Percentiles rank a stretch among this genome's conserved stretches.
Conservation (phyloP, 1,140 invertebrate species). For the Diabrotica undecimpunctata region DNA sequence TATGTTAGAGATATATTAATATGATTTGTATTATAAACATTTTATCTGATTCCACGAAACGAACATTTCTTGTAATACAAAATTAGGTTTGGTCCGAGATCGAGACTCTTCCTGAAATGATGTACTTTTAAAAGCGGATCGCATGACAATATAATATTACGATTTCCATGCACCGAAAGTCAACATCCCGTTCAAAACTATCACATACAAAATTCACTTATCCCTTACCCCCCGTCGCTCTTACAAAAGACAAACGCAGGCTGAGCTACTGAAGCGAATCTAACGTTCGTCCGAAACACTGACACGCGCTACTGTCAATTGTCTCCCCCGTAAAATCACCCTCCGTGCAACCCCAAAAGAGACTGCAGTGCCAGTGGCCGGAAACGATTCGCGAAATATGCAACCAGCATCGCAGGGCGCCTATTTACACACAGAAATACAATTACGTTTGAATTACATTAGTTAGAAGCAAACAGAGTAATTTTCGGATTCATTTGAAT, state of each 20-base stretch:
- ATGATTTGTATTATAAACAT: too few species aligned
- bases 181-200: neutral
- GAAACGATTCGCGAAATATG: slow-evolving; percentile 9
- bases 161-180: neutral
- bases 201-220: slow-evolving; percentile 12
- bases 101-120: too few species aligned
- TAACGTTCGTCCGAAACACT: slow-evolving; percentile 17
- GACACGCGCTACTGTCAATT: slow-evolving; percentile 12
- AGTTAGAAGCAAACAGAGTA: neutral
- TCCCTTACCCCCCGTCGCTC: slow-evolving; percentile 1
- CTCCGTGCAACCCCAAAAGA: slow-evolving; percentile 19
- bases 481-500: neutral
- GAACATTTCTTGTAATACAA: too few species aligned
- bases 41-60: too few species aligned
- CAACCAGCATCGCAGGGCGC: neutral
- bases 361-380: slow-evolving; percentile 7
- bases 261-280: slow-evolving; percentile 10
- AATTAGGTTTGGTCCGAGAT: too few species aligned
- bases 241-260: slow-evolving; percentile 13
- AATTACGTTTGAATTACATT: neutral
- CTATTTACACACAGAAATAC: neutral
- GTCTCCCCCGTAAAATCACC: slow-evolving; percentile 16
- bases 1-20: too few species aligned
- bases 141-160: neutral
- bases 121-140: neutral